Base-by-base conservation (phyloP, 1,140 invertebrate genomes). In the Campoletis sonorensis region DNA sequence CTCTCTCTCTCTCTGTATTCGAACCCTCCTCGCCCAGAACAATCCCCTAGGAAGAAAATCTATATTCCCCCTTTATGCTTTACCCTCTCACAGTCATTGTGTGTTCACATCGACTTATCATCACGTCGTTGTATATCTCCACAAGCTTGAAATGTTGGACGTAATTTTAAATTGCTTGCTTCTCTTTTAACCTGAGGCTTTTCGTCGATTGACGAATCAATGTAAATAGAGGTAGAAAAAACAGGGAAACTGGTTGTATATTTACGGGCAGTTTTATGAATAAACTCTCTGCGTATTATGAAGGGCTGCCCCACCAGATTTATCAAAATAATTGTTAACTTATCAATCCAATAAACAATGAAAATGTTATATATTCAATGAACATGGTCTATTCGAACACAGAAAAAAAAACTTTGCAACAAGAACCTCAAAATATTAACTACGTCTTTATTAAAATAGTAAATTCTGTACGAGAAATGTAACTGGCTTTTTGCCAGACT, bases 371-470 rank as follows among this genome's bases (percentile, higher is more conserved):
- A 45, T 11, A 11, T 45, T 45, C 40, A 45, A 33, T 10, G 40
- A 45, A 45, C 40, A 13, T 45, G 5, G 2, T 45, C 40, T 45
- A 45, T 3, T 8, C 8, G 8, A 10, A 13, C 40, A 45, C 13
- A 33, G 7, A n/a, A 13, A 45, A 45, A 45, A 11, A 45, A 1
- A 11, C 40, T 45, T 10, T 11, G 40, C 5, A 45, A 45, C 8
- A 11, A 45, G 40, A 13, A 1, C 13, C 40, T 45, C 5, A 45
- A 1, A 8, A 45, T 11, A 11, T 45, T 45, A 10, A 45, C 40
- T 45, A 45, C 23, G 61, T 26, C 21, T 64, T 64, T 64, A 64
- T 64, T 64, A 26, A 26, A 64, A 64, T 64, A 64, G 18, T 26
- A 26, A 64, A 64, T 64, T 8, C 11, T 13, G 21, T 26, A 64